A percentile compares a stretch with the other conserved stretches of the same genome.
phyloP scores from a whole-genome alignment of 2,888 invertebrate genomes.

The Petrolisthes manimaculis region DNA sequence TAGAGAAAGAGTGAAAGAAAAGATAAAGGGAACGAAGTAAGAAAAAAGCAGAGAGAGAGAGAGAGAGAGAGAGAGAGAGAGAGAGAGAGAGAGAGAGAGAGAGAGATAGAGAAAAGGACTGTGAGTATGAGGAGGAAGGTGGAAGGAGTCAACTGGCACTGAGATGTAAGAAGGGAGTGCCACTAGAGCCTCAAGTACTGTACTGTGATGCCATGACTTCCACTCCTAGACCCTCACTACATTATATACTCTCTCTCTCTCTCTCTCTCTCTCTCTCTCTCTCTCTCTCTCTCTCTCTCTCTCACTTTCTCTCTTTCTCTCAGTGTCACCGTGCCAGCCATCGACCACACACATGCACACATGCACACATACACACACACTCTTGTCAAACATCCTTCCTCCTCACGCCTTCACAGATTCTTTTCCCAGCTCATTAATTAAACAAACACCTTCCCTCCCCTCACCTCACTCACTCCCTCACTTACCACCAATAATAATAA shows the following conservation, averaged over 20 bases:
- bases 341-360: background rate
- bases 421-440: too few relatives aligned
- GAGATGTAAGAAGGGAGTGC: too few relatives aligned
- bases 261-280: background rate
- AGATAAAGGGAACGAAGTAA: slow-evolving; percentile 1
- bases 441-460: too few relatives aligned
- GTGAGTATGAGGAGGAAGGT: slow-evolving; percentile 15
- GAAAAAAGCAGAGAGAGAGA: slow-evolving; percentile 21
- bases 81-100: slow-evolving; percentile 36
- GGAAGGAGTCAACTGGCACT: too few relatives aligned
- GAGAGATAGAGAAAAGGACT: slow-evolving; percentile 26
- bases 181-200: too few relatives aligned
- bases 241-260: too few relatives aligned
- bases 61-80: slow-evolving; percentile 28
- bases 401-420: too few relatives aligned
- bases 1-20: background rate
- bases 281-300: background rate
- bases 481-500: too few relatives aligned
- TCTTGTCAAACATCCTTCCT: too few relatives aligned
- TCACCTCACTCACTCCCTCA: too few relatives aligned
- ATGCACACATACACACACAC: background rate
- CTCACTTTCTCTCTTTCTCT: background rate
- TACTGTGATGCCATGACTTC: too few relatives aligned
- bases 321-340: background rate
- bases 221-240: too few relatives aligned